A percentile compares a stretch with the other conserved stretches of the same genome.
Conservation (phyloP, 2,888 invertebrate species). For the Panorpa germanica region DNA sequence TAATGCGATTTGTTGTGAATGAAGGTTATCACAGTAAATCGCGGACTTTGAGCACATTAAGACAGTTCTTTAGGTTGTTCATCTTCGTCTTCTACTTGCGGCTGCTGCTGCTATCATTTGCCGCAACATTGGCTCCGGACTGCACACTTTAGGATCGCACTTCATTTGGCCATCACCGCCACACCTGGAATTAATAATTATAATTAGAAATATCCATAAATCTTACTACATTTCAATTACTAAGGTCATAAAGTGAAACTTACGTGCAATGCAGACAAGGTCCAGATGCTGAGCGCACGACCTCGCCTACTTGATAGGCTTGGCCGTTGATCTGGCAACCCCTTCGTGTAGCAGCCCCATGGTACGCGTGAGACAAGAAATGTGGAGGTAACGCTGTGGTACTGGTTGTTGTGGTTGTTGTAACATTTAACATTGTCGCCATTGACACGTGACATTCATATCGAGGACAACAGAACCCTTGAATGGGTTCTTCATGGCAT, state of each 20-base stretch:
- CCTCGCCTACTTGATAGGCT: constrained; percentile 71
- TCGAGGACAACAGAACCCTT: constrained; percentile 86
- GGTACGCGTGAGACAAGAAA: constrained; percentile 60
- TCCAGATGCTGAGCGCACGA: constrained; percentile 69
- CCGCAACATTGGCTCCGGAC: constrained; percentile 74
- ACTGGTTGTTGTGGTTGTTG: constrained; percentile 75
- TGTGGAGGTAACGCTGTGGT: constrained; percentile 72
- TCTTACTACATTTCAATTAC: constrained; percentile 1
- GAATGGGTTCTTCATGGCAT: constrained; percentile 81
- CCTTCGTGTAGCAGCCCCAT: constrained; percentile 49
- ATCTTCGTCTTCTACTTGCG: constrained; percentile 52
- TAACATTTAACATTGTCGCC: constrained; percentile 62
- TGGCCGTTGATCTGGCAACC: constrained; percentile 77
- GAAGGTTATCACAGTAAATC: too few relatives aligned
- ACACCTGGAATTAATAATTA: constrained; percentile 41
- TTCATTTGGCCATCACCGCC: constrained; percentile 87
- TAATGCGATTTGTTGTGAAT: too few relatives aligned
- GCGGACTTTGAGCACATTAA: too few relatives aligned
- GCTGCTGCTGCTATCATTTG: constrained; percentile 78
- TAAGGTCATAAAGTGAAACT: constrained; percentile 25
- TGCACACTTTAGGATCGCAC: constrained; percentile 80
- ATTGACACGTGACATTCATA: constrained; percentile 86
- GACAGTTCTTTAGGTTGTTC: too few relatives aligned
- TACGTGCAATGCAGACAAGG: constrained; percentile 91
- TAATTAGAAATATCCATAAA: constrained; percentile 9